A percentile compares a stretch with the other conserved stretches of the same genome.
Conservation (phyloP, 2,888 invertebrate genomes). For the Acrobasis repandana region DNA sequence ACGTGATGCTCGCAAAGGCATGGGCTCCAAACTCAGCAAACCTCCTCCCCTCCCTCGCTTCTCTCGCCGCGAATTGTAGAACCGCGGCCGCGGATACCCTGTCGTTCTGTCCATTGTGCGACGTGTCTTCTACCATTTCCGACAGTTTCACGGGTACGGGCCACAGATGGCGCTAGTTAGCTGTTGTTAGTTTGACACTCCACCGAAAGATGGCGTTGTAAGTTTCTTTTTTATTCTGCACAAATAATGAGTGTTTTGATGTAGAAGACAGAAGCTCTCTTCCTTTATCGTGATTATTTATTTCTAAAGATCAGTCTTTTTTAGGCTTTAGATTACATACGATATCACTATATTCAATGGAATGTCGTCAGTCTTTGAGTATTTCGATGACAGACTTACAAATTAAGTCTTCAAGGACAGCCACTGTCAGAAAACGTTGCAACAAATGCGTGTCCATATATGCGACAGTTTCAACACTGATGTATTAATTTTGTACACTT, state of each 20-base stretch:
- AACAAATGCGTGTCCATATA: conserved; percentile 53
- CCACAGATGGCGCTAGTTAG: conserved; percentile 30
- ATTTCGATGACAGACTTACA: background rate
- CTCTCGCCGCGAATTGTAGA: conserved; percentile 70
- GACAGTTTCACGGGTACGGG: conserved; percentile 31
- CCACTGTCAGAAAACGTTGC: conserved; percentile 54
- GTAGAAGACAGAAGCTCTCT: too few relatives aligned
- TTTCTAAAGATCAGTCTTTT: conserved; percentile 5
- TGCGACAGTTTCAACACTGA: conserved; percentile 46
- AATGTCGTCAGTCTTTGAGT: conserved; percentile 19
- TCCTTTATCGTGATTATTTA: too few relatives aligned
- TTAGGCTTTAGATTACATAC: background rate
- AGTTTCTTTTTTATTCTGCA: background rate
- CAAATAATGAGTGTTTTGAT: too few relatives aligned
- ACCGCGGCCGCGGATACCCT: conserved; percentile 73
- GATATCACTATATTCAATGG: conserved; percentile 1
- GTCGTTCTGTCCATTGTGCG: conserved; percentile 48
- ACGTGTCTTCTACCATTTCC: conserved; percentile 68
- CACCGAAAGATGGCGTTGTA: conserved; percentile 36
- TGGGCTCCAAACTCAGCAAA: conserved; percentile 73
- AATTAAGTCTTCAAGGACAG: background rate
- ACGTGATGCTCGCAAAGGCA: conserved; percentile 71
- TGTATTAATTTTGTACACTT: conserved; percentile 40
- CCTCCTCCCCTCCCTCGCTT: conserved; percentile 69
- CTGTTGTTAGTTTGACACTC: conserved; percentile 10